Conservation (phyloP, 2,888 invertebrate genomes). For the Cephus spinipes region DNA sequence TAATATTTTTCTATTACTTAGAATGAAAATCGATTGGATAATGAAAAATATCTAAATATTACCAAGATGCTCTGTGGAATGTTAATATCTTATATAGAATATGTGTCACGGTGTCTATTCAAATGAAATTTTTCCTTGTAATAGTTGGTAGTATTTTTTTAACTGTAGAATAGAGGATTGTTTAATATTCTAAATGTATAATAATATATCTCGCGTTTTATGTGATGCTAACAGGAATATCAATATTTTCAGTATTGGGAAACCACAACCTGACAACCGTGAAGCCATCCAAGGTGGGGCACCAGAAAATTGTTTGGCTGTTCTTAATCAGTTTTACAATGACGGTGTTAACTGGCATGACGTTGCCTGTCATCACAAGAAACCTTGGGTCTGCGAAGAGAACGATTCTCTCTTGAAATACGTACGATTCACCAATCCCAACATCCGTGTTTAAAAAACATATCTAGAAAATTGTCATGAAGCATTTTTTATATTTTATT, state of each 20-base stretch:
- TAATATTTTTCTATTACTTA: not conserved
- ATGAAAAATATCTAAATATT: not conserved
- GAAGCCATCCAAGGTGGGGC: conserved; percentile 86
- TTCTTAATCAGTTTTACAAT: conserved; percentile 91
- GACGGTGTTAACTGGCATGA: conserved; percentile 93
- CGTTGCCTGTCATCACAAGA: conserved; percentile 90
- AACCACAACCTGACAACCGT: conserved; percentile 89
- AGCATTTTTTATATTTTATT: not conserved
- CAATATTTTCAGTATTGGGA: conserved; percentile 71
- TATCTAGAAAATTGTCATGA: not conserved
- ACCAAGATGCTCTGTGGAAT: not conserved
- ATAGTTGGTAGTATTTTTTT: not conserved
- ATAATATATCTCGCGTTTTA: no score
- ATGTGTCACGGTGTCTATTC: not conserved
- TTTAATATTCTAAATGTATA: no score
- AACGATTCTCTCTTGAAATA: conserved; percentile 88
- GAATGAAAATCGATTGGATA: not conserved
- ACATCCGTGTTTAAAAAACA: conserved; percentile 74
- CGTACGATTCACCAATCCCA: conserved; percentile 85
- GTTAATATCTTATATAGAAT: not conserved
- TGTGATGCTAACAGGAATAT: not conserved
- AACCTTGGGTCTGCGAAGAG: conserved; percentile 90
- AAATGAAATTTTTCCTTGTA: not conserved
- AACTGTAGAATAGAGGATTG: not conserved
- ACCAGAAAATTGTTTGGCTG: conserved; percentile 86